A percentile compares a stretch with the other conserved stretches of the same genome.
These are phyloP conservation scores for Andrena chrysosceles DNA, from an alignment of 2,888 invertebrate genomes.

Conservation along the genomic window DNA sequence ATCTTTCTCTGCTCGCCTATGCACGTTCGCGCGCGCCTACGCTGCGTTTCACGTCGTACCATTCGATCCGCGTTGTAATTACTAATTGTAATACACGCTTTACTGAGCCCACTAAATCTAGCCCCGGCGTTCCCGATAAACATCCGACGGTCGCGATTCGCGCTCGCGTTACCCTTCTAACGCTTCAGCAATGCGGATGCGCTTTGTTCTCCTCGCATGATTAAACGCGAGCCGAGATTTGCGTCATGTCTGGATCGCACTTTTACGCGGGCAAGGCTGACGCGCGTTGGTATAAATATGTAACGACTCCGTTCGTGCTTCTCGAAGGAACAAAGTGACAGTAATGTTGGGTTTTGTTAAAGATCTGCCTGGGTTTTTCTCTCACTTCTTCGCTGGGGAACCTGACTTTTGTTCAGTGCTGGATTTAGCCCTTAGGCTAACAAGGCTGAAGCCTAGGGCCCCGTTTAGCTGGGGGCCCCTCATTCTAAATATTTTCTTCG, in stretches of 20 bases:
- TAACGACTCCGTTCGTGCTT: not conserved
- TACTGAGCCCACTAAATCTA: slow-evolving; percentile 54
- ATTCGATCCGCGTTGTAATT: slow-evolving; percentile 71
- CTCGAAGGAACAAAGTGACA: not conserved
- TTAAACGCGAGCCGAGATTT: slow-evolving; percentile 37
- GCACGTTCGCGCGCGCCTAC: slow-evolving; percentile 64
- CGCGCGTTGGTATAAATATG: slow-evolving; percentile 15
- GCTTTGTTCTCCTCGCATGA: slow-evolving; percentile 36
- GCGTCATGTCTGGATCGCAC: slow-evolving; percentile 3
- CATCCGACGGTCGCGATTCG: slow-evolving; percentile 32
- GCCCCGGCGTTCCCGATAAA: slow-evolving; percentile 42
- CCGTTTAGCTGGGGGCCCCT: too few species aligned
- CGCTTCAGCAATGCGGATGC: slow-evolving; percentile 46
- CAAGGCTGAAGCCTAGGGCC: too few species aligned
- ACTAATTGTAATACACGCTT: slow-evolving; percentile 74
- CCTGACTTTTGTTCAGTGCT: too few species aligned
- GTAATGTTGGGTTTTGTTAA: too few species aligned
- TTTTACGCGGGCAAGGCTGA: slow-evolving; percentile 14
- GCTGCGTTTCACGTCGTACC: slow-evolving; percentile 58
- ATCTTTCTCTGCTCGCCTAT: slow-evolving; percentile 44
- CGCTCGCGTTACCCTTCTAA: slow-evolving; percentile 31
- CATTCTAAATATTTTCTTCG: too few species aligned
- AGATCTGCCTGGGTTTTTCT: too few species aligned
- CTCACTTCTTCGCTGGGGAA: too few species aligned
- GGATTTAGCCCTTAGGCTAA: too few species aligned